Percentiles rank a stretch among this genome's conserved stretches.
These are phyloP conservation scores for Siniperca scherzeri DNA, from an alignment of 2,797 vertebrate species.

Conservation along the genomic window DNA sequence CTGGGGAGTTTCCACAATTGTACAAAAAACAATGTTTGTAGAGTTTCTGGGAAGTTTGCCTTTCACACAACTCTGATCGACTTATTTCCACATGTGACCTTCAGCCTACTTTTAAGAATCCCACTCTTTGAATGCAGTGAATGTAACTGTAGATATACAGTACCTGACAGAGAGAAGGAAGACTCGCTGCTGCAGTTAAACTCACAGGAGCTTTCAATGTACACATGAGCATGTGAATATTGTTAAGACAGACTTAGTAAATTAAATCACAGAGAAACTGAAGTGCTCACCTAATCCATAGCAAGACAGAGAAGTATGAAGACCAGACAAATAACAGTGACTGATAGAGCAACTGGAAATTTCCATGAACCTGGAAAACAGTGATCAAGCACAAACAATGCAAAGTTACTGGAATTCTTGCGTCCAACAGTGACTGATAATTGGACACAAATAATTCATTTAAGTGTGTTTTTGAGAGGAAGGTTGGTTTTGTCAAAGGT, in stretches of 20 bases:
- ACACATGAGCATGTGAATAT: too few species aligned
- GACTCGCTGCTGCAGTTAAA: neutral
- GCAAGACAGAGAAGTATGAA: neutral
- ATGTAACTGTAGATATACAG: neutral
- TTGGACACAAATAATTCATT: neutral
- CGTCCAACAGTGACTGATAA: neutral
- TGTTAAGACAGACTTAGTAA: too few species aligned
- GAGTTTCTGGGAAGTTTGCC: neutral
- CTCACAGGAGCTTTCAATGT: too few species aligned
- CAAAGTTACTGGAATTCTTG: neutral
- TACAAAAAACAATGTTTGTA: too few species aligned
- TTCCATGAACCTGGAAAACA: neutral
- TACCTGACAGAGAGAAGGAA: slow-evolving; percentile 1
- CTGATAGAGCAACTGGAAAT: neutral
- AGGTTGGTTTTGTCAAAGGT: too few species aligned
- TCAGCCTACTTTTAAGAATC: too few species aligned
- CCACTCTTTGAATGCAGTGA: neutral
- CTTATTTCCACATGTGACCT: neutral
- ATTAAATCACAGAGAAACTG: too few species aligned
- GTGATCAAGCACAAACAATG: neutral
- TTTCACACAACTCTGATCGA: neutral
- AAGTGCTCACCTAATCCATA: too few species aligned
- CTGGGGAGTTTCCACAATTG: too few species aligned
- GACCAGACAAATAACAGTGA: neutral
- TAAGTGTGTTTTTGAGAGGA: too few species aligned